A percentile compares a stretch with the other conserved stretches of the same genome.
Evolutionary conservation across 2,113 vertebrate genomes (phyloP).

Genomic region (Nothocercus nigrocapillus): DNA sequence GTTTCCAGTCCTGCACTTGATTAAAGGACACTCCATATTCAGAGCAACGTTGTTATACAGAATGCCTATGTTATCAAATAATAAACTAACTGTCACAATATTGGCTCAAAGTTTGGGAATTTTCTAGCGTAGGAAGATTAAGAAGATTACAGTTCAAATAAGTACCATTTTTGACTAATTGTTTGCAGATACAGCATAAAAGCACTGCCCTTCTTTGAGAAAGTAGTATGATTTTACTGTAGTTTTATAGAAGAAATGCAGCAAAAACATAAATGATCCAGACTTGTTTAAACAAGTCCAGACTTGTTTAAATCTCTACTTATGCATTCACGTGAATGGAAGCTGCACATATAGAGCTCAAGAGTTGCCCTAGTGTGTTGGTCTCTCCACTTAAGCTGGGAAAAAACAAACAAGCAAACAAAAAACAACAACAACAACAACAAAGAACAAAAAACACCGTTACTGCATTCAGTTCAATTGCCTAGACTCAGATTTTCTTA

Average conservation of each 20-base stretch:
- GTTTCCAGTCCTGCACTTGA: background rate
- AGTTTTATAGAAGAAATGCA: background rate
- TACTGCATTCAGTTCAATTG: background rate
- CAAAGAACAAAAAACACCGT: background rate
- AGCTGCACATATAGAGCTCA: background rate
- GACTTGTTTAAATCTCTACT: background rate
- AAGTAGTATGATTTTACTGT: background rate
- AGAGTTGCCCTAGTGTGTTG: background rate
- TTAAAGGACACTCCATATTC: slow-evolving; percentile 8
- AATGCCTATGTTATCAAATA: slow-evolving; percentile 79
- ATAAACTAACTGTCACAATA: slow-evolving; percentile 85
- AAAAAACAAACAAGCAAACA: too few species aligned
- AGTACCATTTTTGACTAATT: slow-evolving; percentile 82
- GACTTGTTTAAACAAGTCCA: background rate
- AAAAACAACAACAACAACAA: background rate
- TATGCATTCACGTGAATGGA: background rate
- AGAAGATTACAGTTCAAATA: slow-evolving; percentile 80
- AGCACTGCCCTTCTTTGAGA: background rate
- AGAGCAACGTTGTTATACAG: slow-evolving; percentile 60
- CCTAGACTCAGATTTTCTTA: background rate
- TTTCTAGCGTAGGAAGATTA: slow-evolving; percentile 79
- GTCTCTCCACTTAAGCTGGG: background rate
- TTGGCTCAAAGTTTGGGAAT: slow-evolving; percentile 70
- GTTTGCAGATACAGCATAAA: slow-evolving; percentile 79
- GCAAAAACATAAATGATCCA: background rate